These are phyloP conservation scores for Drosophila persimilis DNA, from an alignment of 1,140 invertebrate genomes.

Conservation along the genomic window DNA sequence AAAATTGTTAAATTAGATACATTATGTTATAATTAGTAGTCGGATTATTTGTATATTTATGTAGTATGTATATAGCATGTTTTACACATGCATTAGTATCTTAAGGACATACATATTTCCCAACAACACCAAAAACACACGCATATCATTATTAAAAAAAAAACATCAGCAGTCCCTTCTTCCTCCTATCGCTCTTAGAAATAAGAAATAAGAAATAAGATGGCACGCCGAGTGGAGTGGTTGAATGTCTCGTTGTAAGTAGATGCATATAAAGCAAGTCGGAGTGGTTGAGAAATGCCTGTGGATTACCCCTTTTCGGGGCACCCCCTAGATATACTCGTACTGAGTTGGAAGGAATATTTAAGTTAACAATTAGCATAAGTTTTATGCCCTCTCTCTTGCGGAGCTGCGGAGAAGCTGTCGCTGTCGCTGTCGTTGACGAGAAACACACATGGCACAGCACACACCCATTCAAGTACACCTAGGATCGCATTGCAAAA, in stretches of 20 bases:
- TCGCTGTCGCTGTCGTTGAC: conserved; percentile 8
- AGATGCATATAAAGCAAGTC: conserved; percentile 45
- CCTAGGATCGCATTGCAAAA: conserved; percentile 57
- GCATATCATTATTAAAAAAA: conserved; percentile 30
- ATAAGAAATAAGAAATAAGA: conserved; percentile 10
- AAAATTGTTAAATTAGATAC: no score
- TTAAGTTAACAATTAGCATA: conserved; percentile 59
- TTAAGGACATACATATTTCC: conserved; percentile 26
- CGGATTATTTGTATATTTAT: conserved; percentile 35
- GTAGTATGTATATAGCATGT: conserved; percentile 41
- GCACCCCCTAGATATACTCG: conserved; percentile 10
- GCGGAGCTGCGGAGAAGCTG: conserved; percentile 12
- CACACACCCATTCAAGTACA: not conserved
- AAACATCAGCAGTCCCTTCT: conserved; percentile 10
- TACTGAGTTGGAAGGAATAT: conserved; percentile 54
- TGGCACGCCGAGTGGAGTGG: not conserved
- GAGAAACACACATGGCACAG: conserved; percentile 11
- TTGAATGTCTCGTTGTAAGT: conserved; percentile 55
- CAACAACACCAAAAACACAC: conserved; percentile 41
- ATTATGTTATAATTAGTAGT: conserved; percentile 27
- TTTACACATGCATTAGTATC: conserved; percentile 31
- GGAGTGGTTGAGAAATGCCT: conserved; percentile 32
- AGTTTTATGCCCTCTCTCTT: conserved; percentile 17
- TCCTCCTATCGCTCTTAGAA: conserved; percentile 11
- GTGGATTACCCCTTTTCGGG: not conserved